A percentile compares a stretch with the other conserved stretches of the same genome.
Evolutionary conservation across 2,797 vertebrate species (phyloP).

Genomic region (Loriculus beryllinus): DNA sequence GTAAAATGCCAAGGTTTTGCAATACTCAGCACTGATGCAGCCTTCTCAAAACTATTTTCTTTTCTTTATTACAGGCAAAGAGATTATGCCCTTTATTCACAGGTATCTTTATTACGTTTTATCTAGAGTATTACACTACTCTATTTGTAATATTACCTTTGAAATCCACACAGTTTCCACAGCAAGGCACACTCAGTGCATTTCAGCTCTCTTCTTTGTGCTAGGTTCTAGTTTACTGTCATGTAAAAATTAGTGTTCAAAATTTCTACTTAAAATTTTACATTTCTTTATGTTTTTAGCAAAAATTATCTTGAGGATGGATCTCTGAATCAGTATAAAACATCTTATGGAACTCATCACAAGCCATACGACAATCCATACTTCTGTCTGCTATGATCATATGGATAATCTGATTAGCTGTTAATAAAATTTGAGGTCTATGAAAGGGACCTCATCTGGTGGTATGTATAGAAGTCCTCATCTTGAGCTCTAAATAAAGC

Average conservation of each 20-base stretch:
- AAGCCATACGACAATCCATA: background rate
- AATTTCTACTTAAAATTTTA: background rate
- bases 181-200: background rate
- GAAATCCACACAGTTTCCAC: background rate
- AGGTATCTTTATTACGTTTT: background rate
- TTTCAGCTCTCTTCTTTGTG: background rate
- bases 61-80: background rate
- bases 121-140: background rate
- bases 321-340: background rate
- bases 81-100: background rate
- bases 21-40: background rate
- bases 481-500: background rate
- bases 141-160: background rate
- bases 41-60: background rate
- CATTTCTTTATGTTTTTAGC: background rate
- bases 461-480: background rate
- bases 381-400: background rate
- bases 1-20: background rate
- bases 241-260: background rate
- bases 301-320: background rate
- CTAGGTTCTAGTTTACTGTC: background rate
- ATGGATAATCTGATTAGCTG: background rate
- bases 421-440: background rate
- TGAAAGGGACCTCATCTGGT: background rate
- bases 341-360: background rate